These are phyloP conservation scores for Lichenostomus cassidix DNA, from an alignment of 2,113 vertebrate genomes.

Conservation along the genomic window DNA sequence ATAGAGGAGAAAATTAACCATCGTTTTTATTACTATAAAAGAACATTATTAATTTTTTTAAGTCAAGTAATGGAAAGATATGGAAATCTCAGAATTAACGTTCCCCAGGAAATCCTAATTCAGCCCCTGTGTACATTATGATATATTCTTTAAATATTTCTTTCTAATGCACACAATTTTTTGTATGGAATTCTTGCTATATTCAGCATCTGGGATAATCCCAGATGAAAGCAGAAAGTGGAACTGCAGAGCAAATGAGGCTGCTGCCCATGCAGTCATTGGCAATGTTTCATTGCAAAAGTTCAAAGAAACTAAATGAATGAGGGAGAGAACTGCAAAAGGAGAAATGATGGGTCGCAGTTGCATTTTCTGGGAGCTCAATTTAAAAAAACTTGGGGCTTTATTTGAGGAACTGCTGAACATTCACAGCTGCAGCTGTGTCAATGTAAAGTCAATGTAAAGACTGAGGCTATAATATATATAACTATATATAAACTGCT, in stretches of 20 bases:
- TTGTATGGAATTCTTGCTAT: not conserved
- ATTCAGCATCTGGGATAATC: not conserved
- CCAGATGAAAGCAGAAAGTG: not conserved
- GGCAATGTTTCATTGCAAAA: not conserved
- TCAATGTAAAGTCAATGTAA: constrained; percentile 37
- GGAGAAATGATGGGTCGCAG: constrained; percentile 12
- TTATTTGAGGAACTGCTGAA: constrained; percentile 55
- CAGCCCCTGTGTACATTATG: not conserved
- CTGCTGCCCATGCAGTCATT: not conserved
- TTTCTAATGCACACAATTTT: not conserved
- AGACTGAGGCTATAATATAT: constrained; percentile 28
- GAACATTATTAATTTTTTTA: not conserved
- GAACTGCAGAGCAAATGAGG: not conserved
- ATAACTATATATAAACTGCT: constrained; percentile 51
- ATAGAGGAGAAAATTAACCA: not conserved
- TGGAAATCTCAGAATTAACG: not conserved
- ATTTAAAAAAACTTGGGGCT: constrained; percentile 46
- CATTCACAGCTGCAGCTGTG: constrained; percentile 61
- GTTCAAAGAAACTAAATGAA: not conserved
- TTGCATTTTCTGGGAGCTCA: constrained; percentile 41
- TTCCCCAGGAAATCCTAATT: constrained; percentile 6
- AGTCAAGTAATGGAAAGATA: not conserved
- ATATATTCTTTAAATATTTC: not conserved
- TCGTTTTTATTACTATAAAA: not conserved
- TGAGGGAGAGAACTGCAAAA: not conserved